Conservation (phyloP, 2,888 invertebrate species). For the Agriopis leucophaearia region DNA sequence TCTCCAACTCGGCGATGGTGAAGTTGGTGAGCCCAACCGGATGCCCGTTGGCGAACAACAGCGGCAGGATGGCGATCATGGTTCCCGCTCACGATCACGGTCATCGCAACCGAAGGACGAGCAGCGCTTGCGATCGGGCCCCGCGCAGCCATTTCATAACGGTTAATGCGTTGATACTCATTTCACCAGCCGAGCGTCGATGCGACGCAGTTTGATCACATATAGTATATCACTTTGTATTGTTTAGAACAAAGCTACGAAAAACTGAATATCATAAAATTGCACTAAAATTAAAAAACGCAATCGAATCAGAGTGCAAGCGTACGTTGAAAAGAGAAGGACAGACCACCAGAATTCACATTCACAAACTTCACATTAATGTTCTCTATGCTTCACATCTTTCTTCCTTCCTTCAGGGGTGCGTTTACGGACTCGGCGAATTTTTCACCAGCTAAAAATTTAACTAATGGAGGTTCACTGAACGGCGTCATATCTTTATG, state of each 20-base stretch:
- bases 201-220: conserved; percentile 25
- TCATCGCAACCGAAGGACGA: conserved; percentile 75
- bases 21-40: conserved; percentile 89
- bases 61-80: conserved; percentile 91
- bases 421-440: too few species aligned
- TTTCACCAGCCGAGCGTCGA: conserved; percentile 40
- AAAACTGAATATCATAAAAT: conserved; percentile 60
- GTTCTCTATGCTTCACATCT: too few species aligned
- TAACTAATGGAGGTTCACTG: too few species aligned
- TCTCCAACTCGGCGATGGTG: conserved; percentile 88
- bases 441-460: too few species aligned
- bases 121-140: conserved; percentile 76
- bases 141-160: conserved; percentile 67
- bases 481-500: too few species aligned
- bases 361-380: conserved; percentile 58
- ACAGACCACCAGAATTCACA: conserved; percentile 45
- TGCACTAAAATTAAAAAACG: conserved; percentile 42
- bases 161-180: conserved; percentile 68
- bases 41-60: conserved; percentile 90
- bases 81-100: conserved; percentile 74
- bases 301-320: conserved; percentile 61
- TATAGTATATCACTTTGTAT: conserved; percentile 18
- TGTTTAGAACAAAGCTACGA: conserved; percentile 12
- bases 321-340: conserved; percentile 74
- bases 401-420: too few species aligned